Conservation (phyloP, 2,797 vertebrate genomes). For the Lagorchestes hirsutus region DNA sequence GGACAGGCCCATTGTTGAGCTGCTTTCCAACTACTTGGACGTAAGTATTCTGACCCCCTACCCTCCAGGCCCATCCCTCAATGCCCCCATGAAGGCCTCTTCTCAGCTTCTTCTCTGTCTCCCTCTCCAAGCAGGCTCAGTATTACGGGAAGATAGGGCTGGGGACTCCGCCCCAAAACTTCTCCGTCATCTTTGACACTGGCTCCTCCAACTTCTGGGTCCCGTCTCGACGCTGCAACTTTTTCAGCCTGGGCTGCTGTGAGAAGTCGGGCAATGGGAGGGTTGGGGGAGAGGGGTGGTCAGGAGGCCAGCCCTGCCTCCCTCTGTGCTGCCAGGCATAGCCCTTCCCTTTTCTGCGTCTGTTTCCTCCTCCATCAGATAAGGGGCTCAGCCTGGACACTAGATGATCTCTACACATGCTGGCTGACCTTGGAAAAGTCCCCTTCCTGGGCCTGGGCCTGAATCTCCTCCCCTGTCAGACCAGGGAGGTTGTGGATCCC, state of each 20-base stretch:
- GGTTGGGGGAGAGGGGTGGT: too few relatives aligned
- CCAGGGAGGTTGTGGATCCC: background rate
- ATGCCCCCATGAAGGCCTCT: background rate
- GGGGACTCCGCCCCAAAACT: constrained; percentile 84
- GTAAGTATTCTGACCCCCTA: constrained; percentile 80
- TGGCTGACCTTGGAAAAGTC: background rate
- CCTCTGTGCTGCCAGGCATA: accelerated
- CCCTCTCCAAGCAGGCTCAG: constrained; percentile 63
- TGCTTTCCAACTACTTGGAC: constrained; percentile 91
- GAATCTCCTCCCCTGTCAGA: background rate
- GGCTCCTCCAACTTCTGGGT: constrained; percentile 88
- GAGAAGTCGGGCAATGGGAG: constrained; percentile 58
- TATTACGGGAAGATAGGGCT: constrained; percentile 86
- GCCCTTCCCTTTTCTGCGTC: background rate
- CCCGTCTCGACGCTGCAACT: constrained; percentile 74
- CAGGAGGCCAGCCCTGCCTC: too few relatives aligned
- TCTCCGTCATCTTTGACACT: constrained; percentile 85
- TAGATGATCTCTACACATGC: background rate
- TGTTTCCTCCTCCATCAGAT: background rate
- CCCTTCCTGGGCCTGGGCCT: background rate
- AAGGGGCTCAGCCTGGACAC: background rate
- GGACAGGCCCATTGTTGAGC: constrained; percentile 80
- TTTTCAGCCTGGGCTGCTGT: constrained; percentile 84
- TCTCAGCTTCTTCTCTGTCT: background rate
- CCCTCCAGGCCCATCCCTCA: accelerated